These are phyloP conservation scores for Macrosteles quadrilineatus DNA, from an alignment of 1,140 invertebrate species.

Conservation along the genomic window DNA sequence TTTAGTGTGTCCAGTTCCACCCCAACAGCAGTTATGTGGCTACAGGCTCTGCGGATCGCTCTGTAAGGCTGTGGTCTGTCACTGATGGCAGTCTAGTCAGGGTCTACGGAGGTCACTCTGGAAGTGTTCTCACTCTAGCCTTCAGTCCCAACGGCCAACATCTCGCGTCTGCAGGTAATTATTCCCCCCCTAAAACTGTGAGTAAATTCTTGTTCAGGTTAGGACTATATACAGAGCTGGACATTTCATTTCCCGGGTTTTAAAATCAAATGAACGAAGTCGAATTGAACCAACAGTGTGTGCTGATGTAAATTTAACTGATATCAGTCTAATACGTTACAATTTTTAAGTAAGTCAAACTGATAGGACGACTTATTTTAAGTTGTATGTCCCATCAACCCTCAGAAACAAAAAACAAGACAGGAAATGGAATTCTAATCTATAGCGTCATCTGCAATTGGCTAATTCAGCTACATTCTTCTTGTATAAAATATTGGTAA, in stretches of 20 bases:
- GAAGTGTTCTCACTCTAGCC: constrained; percentile 60
- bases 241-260: not conserved
- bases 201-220: constrained; percentile 4
- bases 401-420: too few relatives aligned
- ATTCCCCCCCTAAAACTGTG: not conserved
- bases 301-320: too few relatives aligned
- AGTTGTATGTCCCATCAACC: too few relatives aligned
- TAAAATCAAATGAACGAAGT: not conserved
- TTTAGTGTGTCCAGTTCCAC: constrained; percentile 76
- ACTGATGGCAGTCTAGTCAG: constrained; percentile 61
- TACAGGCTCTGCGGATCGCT: constrained; percentile 75
- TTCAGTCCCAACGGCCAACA: constrained; percentile 73
- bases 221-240: not conserved
- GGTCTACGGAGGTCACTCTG: constrained; percentile 62
- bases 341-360: too few relatives aligned
- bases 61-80: constrained; percentile 72
- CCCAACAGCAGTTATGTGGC: constrained; percentile 80
- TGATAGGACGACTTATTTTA: too few relatives aligned
- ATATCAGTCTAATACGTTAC: too few relatives aligned
- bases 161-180: constrained; percentile 64
- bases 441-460: too few relatives aligned
- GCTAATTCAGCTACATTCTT: too few relatives aligned
- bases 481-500: too few relatives aligned
- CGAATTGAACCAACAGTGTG: not conserved
- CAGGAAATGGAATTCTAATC: too few relatives aligned